Conservation (phyloP, 2,888 invertebrate genomes). For the Cantharis lateralis region DNA sequence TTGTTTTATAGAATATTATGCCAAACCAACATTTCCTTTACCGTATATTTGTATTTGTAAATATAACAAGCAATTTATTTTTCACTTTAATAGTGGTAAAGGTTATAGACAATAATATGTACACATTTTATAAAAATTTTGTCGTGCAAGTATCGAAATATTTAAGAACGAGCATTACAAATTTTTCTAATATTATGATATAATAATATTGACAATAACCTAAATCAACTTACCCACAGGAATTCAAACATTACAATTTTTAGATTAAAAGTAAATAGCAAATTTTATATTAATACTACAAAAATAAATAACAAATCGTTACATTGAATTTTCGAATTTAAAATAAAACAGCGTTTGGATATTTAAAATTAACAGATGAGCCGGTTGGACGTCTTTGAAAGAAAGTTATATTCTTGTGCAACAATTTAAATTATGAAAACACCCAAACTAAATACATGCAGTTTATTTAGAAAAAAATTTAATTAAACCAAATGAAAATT, state of each 20-base stretch:
- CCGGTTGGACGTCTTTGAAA: too few species aligned
- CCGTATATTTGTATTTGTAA: neutral
- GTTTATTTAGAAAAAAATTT: neutral
- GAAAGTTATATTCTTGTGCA: too few species aligned
- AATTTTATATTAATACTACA: neutral
- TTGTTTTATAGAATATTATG: neutral
- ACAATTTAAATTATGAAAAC: neutral
- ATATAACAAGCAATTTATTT: neutral
- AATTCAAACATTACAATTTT: neutral
- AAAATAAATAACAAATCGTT: neutral
- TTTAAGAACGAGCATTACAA: neutral
- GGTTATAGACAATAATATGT: too few species aligned
- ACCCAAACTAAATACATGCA: neutral
- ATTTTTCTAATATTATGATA: neutral
- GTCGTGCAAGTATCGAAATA: neutral
- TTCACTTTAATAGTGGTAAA: neutral
- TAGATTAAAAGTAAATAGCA: neutral
- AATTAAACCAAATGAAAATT: neutral
- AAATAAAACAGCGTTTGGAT: too few species aligned
- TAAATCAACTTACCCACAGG: neutral
- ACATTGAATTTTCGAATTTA: too few species aligned
- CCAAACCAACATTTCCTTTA: neutral
- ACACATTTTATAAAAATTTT: neutral
- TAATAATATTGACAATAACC: constrained; percentile 5
- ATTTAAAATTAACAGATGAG: too few species aligned